Evolutionary conservation across 1,140 invertebrate species (phyloP), one percentile per base, ranked within the genome.

Genomic region (Drosophila seguyi): DNA sequence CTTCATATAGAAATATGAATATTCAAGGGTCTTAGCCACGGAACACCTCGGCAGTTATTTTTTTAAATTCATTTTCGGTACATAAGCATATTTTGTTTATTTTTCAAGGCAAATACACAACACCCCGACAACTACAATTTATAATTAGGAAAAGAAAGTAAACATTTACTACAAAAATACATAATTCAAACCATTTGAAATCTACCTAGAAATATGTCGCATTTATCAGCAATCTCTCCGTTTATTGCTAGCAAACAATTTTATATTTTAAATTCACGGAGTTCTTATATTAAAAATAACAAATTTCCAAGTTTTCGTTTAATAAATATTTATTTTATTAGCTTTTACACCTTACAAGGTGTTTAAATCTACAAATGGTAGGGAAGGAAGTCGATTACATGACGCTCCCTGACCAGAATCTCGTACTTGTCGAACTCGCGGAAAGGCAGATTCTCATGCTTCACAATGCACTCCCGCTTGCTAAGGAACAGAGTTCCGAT

Each of bases 371-470:
- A 39, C 14, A 45, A 20, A 27, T 6, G n/a, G 18, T 11, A 31
- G 6, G 45, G 39, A 0, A 27, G 2, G 5, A 18, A 27, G 1
- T 53, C 4, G 4, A 36, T 42, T 0, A 25, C 39, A 10, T 34
- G 48, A 10, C 29, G 18, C 13, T 80, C 45, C 29, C 82, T 71
- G 6, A 85, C 56, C 25, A 86, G 45, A 10, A 85, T 47, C 18
- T 86, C 82, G 39, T 86, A 86, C 52, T 86, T 86, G 10, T 60
- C 56, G 5, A 68, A 22, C 7, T 47, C 10, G 7, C 57, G 58
- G 13, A 78, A 11, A 3, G 8, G 0, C 1, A 50, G 31, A n/a
- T 41, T 47, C 1, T 44, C 66, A 22, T 56, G 63, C 11, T 71
- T 60, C 3, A 85, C 65, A 10, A 74, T 63, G 77, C 82, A 85